Base-by-base conservation (phyloP, 1,140 invertebrate species). In the Nephotettix cincticeps region DNA sequence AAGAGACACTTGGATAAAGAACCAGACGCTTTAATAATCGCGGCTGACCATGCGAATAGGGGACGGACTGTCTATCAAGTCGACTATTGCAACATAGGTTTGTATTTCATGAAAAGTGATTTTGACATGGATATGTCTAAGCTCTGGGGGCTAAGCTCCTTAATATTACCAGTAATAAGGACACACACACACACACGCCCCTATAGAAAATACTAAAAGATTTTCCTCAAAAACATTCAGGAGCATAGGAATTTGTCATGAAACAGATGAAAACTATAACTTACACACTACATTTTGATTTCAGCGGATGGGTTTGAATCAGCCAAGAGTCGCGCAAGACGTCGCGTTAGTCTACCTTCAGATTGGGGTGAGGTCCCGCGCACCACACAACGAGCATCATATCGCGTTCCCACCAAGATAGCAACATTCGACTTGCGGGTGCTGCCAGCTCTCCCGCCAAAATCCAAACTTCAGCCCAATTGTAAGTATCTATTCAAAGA, bases 311-410 rank as follows among this genome's bases (percentile, higher is more conserved):
- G 64, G 14, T 43, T 67, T 27, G 40, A 40, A 9, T 67, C 64
- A 3, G 27, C 32, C 21, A 45, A 43, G 23, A 67, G n/a, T 43
- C 4, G 32, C 1, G 64, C 64, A 14, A 40, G 64, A 25, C 23
- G 40, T 3, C 32, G 40, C 2, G 64, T 67, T 1, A 2, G 2
- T 40, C 36, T 67, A 23, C 64, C 64, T 1, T 19, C 32, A 43
- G 36, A 67, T 36, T 67, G 64, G 64, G 64, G 64, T 17, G 32
- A 67, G 36, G 45, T 67, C 1, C 64, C 64, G 1, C n/a, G n/a
- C n/a, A 67, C 64, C 2, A 67, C 64, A 2, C 64, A 67, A 40
- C 30, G 11, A 27, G 64, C 64, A 0, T 40, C 32, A 19, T 67
- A 43, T 17, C 30, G 64, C 9, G 1, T 17, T 14, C 23, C 40